phyloP scores from a whole-genome alignment of 2,113 vertebrate species.

The Oncorhynchus clarkii region DNA sequence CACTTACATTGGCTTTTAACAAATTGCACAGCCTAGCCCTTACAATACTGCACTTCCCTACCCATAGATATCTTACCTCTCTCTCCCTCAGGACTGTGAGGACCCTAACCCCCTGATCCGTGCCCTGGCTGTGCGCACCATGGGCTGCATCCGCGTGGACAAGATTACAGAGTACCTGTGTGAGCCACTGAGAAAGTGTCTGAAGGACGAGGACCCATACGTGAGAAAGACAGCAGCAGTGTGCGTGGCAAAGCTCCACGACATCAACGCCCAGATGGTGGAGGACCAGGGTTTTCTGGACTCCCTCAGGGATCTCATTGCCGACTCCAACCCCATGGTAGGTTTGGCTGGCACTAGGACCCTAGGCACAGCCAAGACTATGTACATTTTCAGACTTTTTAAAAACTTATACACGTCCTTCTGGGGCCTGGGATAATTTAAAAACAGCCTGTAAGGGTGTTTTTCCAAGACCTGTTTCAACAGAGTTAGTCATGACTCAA shows the following conservation, averaged over 20 bases:
- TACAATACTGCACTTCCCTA: background rate
- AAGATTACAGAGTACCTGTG: slow-evolving; percentile 98
- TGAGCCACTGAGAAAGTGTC: slow-evolving; percentile 94
- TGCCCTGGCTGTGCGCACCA: slow-evolving; percentile 95
- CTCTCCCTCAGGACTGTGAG: slow-evolving; percentile 83
- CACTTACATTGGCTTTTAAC: too few relatives aligned
- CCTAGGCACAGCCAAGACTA: background rate
- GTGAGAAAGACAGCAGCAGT: slow-evolving; percentile 97
- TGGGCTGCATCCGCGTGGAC: slow-evolving; percentile 97
- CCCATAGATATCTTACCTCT: background rate
- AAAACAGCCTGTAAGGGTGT: too few relatives aligned
- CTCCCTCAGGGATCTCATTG: slow-evolving; percentile 94
- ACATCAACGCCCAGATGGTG: slow-evolving; percentile 99
- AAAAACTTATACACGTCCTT: too few relatives aligned
- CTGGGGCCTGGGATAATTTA: too few relatives aligned
- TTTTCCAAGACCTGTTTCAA: too few relatives aligned
- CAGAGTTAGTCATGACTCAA: too few relatives aligned
- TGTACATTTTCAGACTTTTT: background rate
- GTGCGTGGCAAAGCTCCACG: slow-evolving; percentile 96
- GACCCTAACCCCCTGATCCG: slow-evolving; percentile 97
- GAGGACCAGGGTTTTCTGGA: slow-evolving; percentile 98
- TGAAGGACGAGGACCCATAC: slow-evolving; percentile 97
- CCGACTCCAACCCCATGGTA: slow-evolving; percentile 99
- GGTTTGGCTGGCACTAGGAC: background rate
- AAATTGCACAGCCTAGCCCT: background rate